phyloP scores from a whole-genome alignment of 2,888 invertebrate genomes.

The Mayetiola destructor region DNA sequence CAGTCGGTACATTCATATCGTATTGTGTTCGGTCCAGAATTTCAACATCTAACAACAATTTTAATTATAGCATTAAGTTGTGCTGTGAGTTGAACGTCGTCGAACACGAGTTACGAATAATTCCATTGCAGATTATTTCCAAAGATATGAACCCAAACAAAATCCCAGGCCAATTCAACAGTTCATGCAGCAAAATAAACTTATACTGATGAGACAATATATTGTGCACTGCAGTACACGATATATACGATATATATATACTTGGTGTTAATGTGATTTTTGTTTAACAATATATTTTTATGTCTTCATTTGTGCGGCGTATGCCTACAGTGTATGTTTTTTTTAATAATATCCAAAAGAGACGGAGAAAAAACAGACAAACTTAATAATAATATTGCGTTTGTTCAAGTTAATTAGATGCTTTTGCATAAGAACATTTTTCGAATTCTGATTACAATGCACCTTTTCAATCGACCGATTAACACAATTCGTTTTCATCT shows the following conservation, averaged over 20 bases:
- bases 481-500: too few relatives aligned
- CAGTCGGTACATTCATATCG: too few relatives aligned
- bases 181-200: neutral
- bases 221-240: neutral
- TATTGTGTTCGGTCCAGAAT: too few relatives aligned
- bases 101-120: neutral
- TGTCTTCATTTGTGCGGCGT: conserved; percentile 1
- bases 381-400: too few relatives aligned
- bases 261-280: conserved; percentile 9
- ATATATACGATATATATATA: neutral
- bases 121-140: neutral
- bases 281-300: neutral
- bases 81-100: neutral
- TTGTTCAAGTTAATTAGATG: neutral
- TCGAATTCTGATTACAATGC: neutral
- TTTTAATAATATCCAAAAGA: too few relatives aligned
- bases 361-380: neutral
- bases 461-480: too few relatives aligned
- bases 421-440: conserved; percentile 5
- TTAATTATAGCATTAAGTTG: conserved; percentile 7
- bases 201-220: neutral
- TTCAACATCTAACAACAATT: conserved; percentile 3
- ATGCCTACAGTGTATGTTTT: neutral
- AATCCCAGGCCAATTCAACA: neutral
- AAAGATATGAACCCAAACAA: too few relatives aligned